These are phyloP conservation scores for Nudaria mundana DNA, from an alignment of 2,888 invertebrate species.

Conservation along the genomic window DNA sequence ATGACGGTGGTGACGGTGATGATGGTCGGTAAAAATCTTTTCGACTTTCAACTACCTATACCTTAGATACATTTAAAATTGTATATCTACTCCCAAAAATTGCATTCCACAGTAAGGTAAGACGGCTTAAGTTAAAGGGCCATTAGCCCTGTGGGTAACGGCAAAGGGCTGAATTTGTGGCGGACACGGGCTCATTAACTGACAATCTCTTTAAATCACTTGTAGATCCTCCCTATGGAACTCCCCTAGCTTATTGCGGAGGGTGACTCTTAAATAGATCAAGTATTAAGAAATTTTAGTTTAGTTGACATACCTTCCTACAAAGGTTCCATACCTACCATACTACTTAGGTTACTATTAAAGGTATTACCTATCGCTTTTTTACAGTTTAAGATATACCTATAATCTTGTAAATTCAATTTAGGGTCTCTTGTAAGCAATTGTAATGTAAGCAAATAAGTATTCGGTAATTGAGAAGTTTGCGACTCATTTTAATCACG, in stretches of 20 bases:
- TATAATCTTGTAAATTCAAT: too few species aligned
- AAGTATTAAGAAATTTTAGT: conserved; percentile 67
- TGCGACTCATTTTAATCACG: too few species aligned
- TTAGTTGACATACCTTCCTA: conserved; percentile 17
- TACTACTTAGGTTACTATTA: conserved; percentile 5
- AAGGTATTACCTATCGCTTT: too few species aligned
- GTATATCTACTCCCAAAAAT: conserved; percentile 19
- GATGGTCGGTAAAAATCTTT: too few species aligned
- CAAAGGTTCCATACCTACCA: conserved; percentile 10
- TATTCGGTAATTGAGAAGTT: too few species aligned
- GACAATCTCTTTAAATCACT: conserved; percentile 78
- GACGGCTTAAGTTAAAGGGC: conserved; percentile 32
- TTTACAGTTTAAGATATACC: too few species aligned
- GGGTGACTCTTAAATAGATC: conserved; percentile 51
- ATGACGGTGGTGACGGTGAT: too few species aligned
- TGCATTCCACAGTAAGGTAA: conserved; percentile 15
- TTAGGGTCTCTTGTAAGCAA: too few species aligned
- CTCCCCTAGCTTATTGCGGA: conserved; percentile 60
- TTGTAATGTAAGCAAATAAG: too few species aligned
- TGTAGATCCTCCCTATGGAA: conserved; percentile 62
- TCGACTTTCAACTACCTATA: too few species aligned
- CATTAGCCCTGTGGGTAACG: conserved; percentile 50
- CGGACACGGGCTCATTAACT: conserved; percentile 66
- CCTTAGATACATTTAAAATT: too few species aligned
- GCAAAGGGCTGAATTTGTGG: conserved; percentile 70